These are phyloP conservation scores for Eupithecia pulchellata DNA, from an alignment of 2,888 invertebrate genomes.

Conservation along the genomic window DNA sequence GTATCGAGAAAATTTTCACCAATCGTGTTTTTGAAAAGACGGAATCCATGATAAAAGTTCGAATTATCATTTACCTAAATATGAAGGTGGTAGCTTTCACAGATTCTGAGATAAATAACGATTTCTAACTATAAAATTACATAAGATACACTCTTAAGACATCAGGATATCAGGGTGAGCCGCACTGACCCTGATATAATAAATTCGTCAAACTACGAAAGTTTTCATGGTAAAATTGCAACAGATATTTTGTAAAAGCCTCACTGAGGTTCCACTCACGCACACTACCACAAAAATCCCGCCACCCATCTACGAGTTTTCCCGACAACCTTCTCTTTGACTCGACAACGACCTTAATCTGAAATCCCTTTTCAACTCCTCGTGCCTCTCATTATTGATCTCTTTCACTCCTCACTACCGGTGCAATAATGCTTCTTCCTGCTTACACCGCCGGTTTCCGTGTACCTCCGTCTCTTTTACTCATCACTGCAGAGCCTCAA, in stretches of 20 bases:
- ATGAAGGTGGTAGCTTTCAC: no score
- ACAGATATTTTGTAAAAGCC: conserved; percentile 23
- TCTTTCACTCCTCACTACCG: conserved; percentile 86
- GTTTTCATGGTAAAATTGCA: neutral
- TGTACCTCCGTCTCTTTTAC: conserved; percentile 63
- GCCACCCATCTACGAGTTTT: conserved; percentile 60
- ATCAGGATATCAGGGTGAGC: no score
- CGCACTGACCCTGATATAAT: no score
- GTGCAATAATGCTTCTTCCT: conserved; percentile 78
- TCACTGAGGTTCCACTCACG: conserved; percentile 25
- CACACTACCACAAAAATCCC: conserved; percentile 24
- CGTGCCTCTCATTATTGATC: conserved; percentile 85
- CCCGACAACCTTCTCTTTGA: conserved; percentile 73
- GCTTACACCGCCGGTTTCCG: conserved; percentile 51
- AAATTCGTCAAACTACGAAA: no score
- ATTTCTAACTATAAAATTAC: no score
- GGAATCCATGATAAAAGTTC: no score
- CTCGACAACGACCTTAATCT: conserved; percentile 85
- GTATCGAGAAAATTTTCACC: no score
- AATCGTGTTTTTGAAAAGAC: no score
- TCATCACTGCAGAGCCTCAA: conserved; percentile 84
- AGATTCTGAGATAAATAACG: no score
- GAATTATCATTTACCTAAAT: no score
- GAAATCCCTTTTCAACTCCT: conserved; percentile 86
- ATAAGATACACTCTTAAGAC: no score